Percentiles rank a stretch among this genome's conserved stretches.
These are phyloP conservation scores for Mythimna vitellina DNA, from an alignment of 2,888 invertebrate genomes.

Conservation along the genomic window DNA sequence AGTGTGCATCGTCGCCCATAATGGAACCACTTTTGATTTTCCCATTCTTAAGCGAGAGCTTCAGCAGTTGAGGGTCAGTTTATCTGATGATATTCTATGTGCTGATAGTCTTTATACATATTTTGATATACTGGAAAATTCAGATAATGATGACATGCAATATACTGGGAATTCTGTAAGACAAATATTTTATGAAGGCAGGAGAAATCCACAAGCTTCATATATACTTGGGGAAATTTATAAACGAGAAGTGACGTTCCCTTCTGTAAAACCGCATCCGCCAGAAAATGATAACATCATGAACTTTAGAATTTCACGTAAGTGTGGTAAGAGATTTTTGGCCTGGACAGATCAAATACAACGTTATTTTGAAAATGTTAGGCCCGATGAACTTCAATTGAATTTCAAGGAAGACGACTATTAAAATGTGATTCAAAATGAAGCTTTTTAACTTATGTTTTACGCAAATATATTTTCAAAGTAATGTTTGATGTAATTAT, in stretches of 20 bases:
- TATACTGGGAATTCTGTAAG: background rate
- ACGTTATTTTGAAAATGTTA: background rate
- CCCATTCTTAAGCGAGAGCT: conserved; percentile 14
- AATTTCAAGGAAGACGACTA: too few species aligned
- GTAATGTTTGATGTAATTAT: too few species aligned
- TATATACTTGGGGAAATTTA: background rate
- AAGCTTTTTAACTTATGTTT: too few species aligned
- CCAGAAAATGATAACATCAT: background rate
- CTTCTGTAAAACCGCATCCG: background rate
- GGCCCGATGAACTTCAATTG: background rate
- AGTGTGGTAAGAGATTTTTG: background rate
- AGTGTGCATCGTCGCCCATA: conserved; percentile 15
- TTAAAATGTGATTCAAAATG: too few species aligned
- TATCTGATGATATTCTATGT: conserved; percentile 4
- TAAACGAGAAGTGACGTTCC: background rate
- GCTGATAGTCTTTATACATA: conserved; percentile 11
- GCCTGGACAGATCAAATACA: conserved; percentile 17
- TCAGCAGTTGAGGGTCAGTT: background rate
- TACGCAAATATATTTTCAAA: too few species aligned
- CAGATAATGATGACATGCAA: background rate
- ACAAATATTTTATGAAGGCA: background rate
- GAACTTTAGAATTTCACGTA: conserved; percentile 9
- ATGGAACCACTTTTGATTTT: conserved; percentile 9
- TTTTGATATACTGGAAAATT: conserved; percentile 15
- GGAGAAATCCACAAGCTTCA: background rate